Evolutionary conservation across 2,797 vertebrate genomes (phyloP).

Genomic region (Pangasius larnaudii): DNA sequence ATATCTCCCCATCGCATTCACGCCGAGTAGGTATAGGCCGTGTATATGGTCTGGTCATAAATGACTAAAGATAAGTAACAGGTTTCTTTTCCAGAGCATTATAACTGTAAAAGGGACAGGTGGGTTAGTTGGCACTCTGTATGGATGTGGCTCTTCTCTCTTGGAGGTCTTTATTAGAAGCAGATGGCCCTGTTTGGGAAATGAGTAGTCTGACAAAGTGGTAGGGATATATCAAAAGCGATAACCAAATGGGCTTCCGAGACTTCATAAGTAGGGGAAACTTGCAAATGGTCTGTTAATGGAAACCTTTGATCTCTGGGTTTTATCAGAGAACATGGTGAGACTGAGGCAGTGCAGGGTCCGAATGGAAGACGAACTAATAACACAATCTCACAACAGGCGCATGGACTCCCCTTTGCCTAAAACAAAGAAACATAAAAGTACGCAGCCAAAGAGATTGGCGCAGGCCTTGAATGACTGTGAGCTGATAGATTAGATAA

Average conservation of each 20-base stretch:
- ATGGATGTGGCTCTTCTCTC: constrained; percentile 33
- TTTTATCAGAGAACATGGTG: constrained; percentile 76
- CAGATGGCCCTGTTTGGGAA: constrained; percentile 70
- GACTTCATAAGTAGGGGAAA: constrained; percentile 71
- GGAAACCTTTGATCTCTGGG: constrained; percentile 77
- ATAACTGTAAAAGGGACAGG: constrained; percentile 75
- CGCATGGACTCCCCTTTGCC: neutral
- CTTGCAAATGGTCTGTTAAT: constrained; percentile 72
- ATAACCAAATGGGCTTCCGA: constrained; percentile 75
- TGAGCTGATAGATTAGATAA: constrained; percentile 28
- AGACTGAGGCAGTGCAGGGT: constrained; percentile 73
- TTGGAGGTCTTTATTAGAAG: constrained; percentile 64
- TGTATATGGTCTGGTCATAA: constrained; percentile 27
- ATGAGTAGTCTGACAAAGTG: constrained; percentile 66
- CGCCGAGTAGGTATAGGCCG: constrained; percentile 70
- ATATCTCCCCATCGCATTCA: constrained; percentile 71
- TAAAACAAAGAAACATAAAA: constrained; percentile 36
- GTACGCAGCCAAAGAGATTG: neutral
- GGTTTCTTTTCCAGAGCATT: constrained; percentile 67
- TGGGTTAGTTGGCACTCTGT: constrained; percentile 68
- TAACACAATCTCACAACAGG: constrained; percentile 14
- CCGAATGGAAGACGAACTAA: constrained; percentile 40
- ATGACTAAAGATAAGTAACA: constrained; percentile 72
- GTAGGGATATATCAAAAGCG: constrained; percentile 72
- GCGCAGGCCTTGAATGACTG: constrained; percentile 1